phyloP scores from a whole-genome alignment of 2,888 invertebrate genomes.

The Apomyelois bistriatella region DNA sequence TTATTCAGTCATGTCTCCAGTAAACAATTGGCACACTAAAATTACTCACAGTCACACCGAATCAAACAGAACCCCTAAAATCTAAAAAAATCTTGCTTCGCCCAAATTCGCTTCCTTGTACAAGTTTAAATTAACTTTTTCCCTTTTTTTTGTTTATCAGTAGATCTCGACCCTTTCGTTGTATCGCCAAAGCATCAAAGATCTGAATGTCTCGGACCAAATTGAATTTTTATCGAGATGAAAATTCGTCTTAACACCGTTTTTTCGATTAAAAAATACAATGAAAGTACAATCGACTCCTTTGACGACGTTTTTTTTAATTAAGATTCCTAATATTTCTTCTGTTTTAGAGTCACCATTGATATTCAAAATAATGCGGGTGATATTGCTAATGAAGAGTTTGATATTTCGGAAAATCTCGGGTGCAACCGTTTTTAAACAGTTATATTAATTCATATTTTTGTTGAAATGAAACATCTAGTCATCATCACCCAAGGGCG shows the following conservation, averaged over 20 bases:
- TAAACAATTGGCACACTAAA: slow-evolving; percentile 31
- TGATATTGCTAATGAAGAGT: slow-evolving; percentile 3
- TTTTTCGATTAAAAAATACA: slow-evolving; percentile 45
- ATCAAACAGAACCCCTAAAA: slow-evolving; percentile 32
- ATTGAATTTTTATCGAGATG: slow-evolving; percentile 79
- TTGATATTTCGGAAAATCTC: neutral
- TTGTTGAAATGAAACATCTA: too few species aligned
- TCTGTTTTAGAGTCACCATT: slow-evolving; percentile 1
- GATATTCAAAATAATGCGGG: slow-evolving; percentile 1
- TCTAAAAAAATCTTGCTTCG: slow-evolving; percentile 28
- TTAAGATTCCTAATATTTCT: neutral
- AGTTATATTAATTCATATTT: neutral
- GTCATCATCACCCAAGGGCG: too few species aligned
- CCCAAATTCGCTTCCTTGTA: slow-evolving; percentile 57
- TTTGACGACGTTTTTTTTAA: slow-evolving; percentile 7
- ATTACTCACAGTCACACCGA: slow-evolving; percentile 30
- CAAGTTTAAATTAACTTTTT: slow-evolving; percentile 75
- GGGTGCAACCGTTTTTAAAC: neutral
- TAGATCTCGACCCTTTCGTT: slow-evolving; percentile 69
- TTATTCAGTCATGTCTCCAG: too few species aligned
- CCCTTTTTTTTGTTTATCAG: slow-evolving; percentile 68
- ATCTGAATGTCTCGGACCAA: slow-evolving; percentile 57
- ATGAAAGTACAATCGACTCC: slow-evolving; percentile 22
- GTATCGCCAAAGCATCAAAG: slow-evolving; percentile 70
- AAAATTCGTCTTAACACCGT: slow-evolving; percentile 42